Evolutionary conservation across 2,797 vertebrate genomes (phyloP).

Genomic region (Syngnathus rostellatus): DNA sequence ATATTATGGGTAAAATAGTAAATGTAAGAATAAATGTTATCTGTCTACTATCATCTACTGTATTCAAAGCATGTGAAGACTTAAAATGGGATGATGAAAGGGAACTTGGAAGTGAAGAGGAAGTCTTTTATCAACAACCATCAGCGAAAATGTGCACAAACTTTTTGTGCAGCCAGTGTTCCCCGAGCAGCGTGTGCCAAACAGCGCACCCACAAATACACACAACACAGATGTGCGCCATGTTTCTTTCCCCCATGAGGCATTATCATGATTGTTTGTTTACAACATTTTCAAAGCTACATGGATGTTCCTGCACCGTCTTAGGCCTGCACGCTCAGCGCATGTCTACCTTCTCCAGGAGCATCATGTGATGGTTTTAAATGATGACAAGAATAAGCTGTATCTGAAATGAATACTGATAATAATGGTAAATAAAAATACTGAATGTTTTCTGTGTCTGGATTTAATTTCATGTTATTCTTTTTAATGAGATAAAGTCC

Average conservation of each 20-base stretch:
- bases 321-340: conserved; percentile 24
- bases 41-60: conserved; percentile 59
- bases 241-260: conserved; percentile 28
- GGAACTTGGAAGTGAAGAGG: conserved; percentile 9
- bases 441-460: conserved; percentile 11
- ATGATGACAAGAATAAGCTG: conserved; percentile 66
- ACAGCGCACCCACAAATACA: conserved; percentile 23
- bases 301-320: conserved; percentile 40
- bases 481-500: conserved; percentile 1
- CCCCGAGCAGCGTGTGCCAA: conserved; percentile 22
- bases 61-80: conserved; percentile 50
- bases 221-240: conserved; percentile 28
- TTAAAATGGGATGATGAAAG: conserved; percentile 26
- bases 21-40: conserved; percentile 34
- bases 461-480: background rate
- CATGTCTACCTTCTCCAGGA: conserved; percentile 24
- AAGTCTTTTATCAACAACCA: conserved; percentile 28
- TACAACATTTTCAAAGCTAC: conserved; percentile 51
- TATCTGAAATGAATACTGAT: conserved; percentile 62
- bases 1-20: conserved; percentile 48
- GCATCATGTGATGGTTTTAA: conserved; percentile 29
- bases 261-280: conserved; percentile 54
- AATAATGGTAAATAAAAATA: conserved; percentile 21
- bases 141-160: conserved; percentile 17
- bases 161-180: conserved; percentile 39